Conservation (phyloP, 2,113 vertebrate genomes). For the Antechinus stuartii region DNA sequence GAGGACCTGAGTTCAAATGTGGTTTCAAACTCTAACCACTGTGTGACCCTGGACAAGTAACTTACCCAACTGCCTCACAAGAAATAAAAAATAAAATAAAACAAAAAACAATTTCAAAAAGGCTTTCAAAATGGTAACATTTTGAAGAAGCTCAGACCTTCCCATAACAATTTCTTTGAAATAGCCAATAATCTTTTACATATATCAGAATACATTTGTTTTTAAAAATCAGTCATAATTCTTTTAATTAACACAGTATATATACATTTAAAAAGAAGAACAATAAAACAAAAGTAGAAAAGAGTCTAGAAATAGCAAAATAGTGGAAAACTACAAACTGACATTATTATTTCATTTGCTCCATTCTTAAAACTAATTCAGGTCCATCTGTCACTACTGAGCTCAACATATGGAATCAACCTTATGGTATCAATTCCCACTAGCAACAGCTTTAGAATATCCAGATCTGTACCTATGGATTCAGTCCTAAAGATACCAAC, state of each 20-base stretch:
- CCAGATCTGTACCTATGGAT: background rate
- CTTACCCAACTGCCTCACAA: too few relatives aligned
- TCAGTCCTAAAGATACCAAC: background rate
- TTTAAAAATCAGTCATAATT: background rate
- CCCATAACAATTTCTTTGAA: background rate
- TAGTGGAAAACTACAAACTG: background rate
- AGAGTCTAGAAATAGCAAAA: background rate
- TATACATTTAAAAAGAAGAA: background rate
- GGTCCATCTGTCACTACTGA: background rate
- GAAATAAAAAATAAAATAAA: too few relatives aligned
- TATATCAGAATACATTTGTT: background rate
- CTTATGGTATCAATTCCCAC: background rate
- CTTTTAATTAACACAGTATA: background rate
- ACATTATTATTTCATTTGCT: background rate
- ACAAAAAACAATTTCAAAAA: background rate
- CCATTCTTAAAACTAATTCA: background rate
- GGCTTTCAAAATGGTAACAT: background rate
- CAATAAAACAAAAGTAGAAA: background rate
- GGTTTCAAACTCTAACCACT: too few relatives aligned
- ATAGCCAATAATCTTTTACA: background rate
- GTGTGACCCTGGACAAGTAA: too few relatives aligned
- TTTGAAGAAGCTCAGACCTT: background rate
- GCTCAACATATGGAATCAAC: background rate
- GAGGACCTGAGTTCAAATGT: too few relatives aligned
- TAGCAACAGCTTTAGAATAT: background rate